Percentiles rank a stretch among this genome's conserved stretches.
Conservation (phyloP, 64 coral and sea anemone species). For the Acropora tenuis region DNA sequence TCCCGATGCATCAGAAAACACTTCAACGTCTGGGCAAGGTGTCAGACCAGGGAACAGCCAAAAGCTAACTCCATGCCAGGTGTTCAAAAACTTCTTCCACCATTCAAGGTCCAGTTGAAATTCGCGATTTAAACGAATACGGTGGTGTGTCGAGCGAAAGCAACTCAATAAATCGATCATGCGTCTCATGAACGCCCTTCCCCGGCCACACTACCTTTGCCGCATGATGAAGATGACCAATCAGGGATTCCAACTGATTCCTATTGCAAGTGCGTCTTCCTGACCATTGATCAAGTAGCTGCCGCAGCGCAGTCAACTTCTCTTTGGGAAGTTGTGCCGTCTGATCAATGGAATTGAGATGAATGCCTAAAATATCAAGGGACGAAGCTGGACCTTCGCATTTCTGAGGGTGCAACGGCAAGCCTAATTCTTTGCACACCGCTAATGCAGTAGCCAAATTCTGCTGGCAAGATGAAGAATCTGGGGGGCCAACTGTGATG, state of each 20-base stretch:
- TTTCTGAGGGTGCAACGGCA: too few relatives aligned
- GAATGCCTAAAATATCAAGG: too few relatives aligned
- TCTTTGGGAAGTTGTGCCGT: background rate
- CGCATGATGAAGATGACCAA: conserved; percentile 1
- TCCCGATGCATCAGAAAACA: background rate
- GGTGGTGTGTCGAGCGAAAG: background rate
- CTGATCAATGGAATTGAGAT: too few relatives aligned
- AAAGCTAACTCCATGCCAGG: background rate
- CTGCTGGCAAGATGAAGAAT: background rate
- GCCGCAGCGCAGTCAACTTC: conserved; percentile 2
- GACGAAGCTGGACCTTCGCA: too few relatives aligned
- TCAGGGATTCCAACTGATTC: too few relatives aligned
- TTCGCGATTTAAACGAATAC: background rate
- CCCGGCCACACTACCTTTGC: background rate
- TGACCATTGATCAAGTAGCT: background rate
- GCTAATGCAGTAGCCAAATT: too few relatives aligned
- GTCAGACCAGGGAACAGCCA: background rate
- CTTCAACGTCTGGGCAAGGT: background rate
- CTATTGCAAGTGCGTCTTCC: too few relatives aligned
- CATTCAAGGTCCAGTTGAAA: background rate
- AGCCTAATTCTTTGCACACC: too few relatives aligned
- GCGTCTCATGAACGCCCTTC: background rate
- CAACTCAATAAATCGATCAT: too few relatives aligned
- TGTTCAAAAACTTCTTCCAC: background rate
- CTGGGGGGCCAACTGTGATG: background rate